Evolutionary conservation across 2,888 invertebrate species (phyloP).

Genomic region (Aquatica leii): DNA sequence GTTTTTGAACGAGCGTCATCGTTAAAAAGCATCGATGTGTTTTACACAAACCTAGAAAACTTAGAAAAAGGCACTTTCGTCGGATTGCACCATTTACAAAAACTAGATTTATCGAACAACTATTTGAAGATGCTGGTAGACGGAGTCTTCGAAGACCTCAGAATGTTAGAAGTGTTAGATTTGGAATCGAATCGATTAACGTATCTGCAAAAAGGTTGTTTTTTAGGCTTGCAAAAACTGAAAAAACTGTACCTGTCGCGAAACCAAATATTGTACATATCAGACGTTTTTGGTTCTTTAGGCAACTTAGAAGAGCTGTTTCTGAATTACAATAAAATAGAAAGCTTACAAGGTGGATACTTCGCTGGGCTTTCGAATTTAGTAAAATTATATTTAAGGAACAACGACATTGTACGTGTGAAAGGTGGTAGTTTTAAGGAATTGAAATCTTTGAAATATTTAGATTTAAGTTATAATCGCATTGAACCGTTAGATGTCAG

Average conservation of each 20-base stretch:
- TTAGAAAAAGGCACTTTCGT: slow-evolving; percentile 29
- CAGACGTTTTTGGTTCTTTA: not conserved
- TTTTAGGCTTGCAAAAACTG: slow-evolving; percentile 19
- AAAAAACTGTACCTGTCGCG: slow-evolving; percentile 23
- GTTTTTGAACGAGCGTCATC: slow-evolving; percentile 21
- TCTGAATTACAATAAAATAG: slow-evolving; percentile 26
- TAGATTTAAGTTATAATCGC: slow-evolving; percentile 27
- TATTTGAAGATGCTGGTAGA: slow-evolving; percentile 16
- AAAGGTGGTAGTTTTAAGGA: slow-evolving; percentile 17
- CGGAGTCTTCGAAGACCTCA: slow-evolving; percentile 28
- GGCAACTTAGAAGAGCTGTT: slow-evolving; percentile 14
- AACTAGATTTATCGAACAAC: slow-evolving; percentile 24
- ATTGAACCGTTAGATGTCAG: slow-evolving; percentile 14
- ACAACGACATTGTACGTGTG: slow-evolving; percentile 18
- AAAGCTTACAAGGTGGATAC: slow-evolving; percentile 6
- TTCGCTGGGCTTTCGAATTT: slow-evolving; percentile 21
- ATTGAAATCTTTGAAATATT: slow-evolving; percentile 13
- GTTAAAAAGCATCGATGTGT: slow-evolving; percentile 20
- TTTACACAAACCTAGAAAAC: slow-evolving; percentile 20
- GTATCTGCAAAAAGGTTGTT: slow-evolving; percentile 12
- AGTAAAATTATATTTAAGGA: slow-evolving; percentile 18
- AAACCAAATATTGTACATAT: slow-evolving; percentile 13
- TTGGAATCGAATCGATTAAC: slow-evolving; percentile 20
- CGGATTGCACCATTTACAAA: slow-evolving; percentile 21
- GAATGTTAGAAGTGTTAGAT: slow-evolving; percentile 19